Percentiles rank a stretch among this genome's conserved stretches.
Evolutionary conservation across 1,140 invertebrate genomes (phyloP).

Genomic region (Drosophila tani): DNA sequence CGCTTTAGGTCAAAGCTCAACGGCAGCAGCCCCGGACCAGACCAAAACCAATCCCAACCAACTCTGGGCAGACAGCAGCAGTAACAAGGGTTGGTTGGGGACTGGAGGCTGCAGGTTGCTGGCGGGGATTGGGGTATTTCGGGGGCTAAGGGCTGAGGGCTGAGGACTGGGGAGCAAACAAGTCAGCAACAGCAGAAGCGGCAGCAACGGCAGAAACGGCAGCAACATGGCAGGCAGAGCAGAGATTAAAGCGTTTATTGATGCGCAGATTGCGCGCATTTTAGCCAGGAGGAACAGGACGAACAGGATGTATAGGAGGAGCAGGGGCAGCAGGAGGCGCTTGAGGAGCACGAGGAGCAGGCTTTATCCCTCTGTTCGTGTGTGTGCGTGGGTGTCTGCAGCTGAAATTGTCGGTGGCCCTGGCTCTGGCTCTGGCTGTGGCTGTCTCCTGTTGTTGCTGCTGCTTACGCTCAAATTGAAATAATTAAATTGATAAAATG

Average conservation of each 20-base stretch:
- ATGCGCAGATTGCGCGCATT: constrained; percentile 83
- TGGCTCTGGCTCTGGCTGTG: constrained; percentile 53
- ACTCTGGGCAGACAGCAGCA: constrained; percentile 38
- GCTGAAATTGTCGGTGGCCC: constrained; percentile 18
- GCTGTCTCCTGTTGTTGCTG: constrained; percentile 55
- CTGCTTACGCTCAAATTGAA: constrained; percentile 83
- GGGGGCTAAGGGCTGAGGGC: too few relatives aligned
- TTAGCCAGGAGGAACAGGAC: constrained; percentile 74
- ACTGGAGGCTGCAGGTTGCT: constrained; percentile 15
- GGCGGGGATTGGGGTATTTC: constrained; percentile 13
- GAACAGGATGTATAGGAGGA: constrained; percentile 6
- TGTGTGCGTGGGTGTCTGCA: constrained; percentile 32
- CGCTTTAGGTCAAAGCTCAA: constrained; percentile 83
- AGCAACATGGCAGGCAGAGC: constrained; percentile 65
- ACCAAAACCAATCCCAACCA: constrained; percentile 40
- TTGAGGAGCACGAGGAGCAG: constrained; percentile 2
- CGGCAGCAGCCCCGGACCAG: constrained; percentile 47
- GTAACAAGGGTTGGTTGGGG: constrained; percentile 20
- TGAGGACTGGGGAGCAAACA: constrained; percentile 35
- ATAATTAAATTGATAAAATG: constrained; percentile 84
- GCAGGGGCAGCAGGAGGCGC: constrained; percentile 1
- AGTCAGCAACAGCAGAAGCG: constrained; percentile 69
- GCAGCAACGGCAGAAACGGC: constrained; percentile 61
- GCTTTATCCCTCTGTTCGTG: constrained; percentile 25
- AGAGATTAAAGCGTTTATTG: constrained; percentile 84